Conservation (phyloP, 2,797 vertebrate species). For the Perodicticus potto region DNA sequence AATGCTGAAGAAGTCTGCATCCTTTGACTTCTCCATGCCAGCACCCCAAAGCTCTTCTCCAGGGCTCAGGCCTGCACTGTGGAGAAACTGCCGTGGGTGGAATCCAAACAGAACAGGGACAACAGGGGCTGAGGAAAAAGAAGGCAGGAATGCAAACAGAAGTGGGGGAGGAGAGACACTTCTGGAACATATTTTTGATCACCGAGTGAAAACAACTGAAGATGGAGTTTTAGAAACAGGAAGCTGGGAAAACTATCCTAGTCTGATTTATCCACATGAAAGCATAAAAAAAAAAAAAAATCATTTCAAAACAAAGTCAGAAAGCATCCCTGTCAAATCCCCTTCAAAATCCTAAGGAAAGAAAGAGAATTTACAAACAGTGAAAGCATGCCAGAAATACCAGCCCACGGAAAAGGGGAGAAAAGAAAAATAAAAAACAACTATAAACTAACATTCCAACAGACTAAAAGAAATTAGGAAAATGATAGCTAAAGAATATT, state of each 20-base stretch:
- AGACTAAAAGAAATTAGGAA: conserved; percentile 2
- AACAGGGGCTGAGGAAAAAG: not conserved
- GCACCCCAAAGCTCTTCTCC: not conserved
- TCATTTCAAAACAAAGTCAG: not conserved
- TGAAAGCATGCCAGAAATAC: not conserved
- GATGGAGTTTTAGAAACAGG: not conserved
- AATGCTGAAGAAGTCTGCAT: not conserved
- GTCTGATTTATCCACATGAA: not conserved
- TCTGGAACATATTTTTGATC: not conserved
- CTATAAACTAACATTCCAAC: not conserved
- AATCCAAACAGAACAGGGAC: not conserved
- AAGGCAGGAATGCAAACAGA: not conserved
- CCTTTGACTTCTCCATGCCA: not conserved
- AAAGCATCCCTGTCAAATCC: not conserved
- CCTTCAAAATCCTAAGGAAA: not conserved
- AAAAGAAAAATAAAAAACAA: not conserved
- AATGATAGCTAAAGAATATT: not conserved
- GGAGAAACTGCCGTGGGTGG: not conserved
- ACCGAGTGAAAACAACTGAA: not conserved
- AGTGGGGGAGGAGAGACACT: not conserved
- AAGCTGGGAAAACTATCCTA: not conserved
- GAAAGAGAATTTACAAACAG: conserved; percentile 27
- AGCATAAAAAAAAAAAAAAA: not conserved
- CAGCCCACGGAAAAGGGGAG: not conserved
- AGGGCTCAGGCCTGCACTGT: not conserved